Evolutionary conservation across 2,113 vertebrate genomes (phyloP).

Genomic region (Amazona vittata): DNA sequence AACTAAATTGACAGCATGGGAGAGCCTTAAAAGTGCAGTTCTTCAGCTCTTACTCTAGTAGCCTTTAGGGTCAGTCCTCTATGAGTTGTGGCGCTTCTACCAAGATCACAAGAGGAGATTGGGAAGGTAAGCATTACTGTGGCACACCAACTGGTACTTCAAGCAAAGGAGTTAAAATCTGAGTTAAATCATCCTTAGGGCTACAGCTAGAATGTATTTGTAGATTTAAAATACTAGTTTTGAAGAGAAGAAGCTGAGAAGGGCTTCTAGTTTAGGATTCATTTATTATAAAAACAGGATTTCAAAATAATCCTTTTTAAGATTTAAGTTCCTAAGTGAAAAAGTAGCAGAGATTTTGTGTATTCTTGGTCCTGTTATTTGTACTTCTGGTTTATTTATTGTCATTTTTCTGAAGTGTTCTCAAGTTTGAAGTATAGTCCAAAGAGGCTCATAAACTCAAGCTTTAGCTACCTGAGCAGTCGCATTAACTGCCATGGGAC

Average conservation of each 20-base stretch:
- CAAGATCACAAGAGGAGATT: not conserved
- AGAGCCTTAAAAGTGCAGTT: not conserved
- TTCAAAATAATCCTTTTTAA: not conserved
- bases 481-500: not conserved
- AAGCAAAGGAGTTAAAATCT: not conserved
- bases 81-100: not conserved
- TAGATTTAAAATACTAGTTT: not conserved
- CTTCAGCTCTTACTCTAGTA: not conserved
- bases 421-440: not conserved
- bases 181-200: not conserved
- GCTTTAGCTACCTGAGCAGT: not conserved
- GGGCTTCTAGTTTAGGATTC: not conserved
- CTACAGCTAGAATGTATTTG: not conserved
- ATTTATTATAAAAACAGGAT: not conserved
- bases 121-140: not conserved
- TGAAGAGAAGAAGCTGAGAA: not conserved
- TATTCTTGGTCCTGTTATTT: not conserved
- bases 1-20: not conserved
- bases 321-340: not conserved
- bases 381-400: not conserved
- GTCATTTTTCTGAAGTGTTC: not conserved
- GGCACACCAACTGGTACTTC: not conserved
- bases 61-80: not conserved
- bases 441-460: not conserved
- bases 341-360: not conserved